Base-by-base conservation (phyloP, 2,888 invertebrate genomes). In the Cryptophagus acutangulus region DNA sequence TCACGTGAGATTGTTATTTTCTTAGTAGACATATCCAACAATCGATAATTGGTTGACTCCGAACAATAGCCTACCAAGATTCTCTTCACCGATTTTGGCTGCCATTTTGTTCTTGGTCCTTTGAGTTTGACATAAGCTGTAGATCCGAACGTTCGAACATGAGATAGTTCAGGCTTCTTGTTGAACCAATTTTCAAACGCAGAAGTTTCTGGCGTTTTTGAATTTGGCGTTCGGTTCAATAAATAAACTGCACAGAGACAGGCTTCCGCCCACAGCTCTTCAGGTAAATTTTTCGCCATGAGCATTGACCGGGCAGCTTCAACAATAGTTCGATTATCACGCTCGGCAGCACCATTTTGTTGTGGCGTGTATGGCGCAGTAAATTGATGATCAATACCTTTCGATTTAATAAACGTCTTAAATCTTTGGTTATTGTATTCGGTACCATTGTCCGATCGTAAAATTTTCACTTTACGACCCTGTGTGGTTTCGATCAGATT, bases 251-350 rank as follows among this genome's bases (percentile, higher is more conserved):
- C 59, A 8, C 60, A 60, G 16, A 49, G 51, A 2, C 61, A 57
- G 10, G 62, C 66, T 45, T 69, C 63, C n/a, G 59, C 61, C 65
- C 65, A 69, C 25, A 63, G 45, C 8, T 40, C 16, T 16, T 48
- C 36, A 2, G 55, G 55, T 15, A 65, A 16, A 24, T 57, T 44
- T 24, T 51, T 51, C n/a, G 52, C 42, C 10, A 46, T 42, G n/a
- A 67, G 17, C n/a, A n/a, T n/a, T n/a, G n/a, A n/a, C n/a, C n/a
- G n/a, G n/a, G n/a, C n/a, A n/a, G n/a, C n/a, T n/a, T n/a, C n/a
- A n/a, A n/a, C n/a, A n/a, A n/a, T n/a, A n/a, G n/a, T n/a, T n/a
- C n/a, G n/a, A n/a, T n/a, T n/a, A n/a, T n/a, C n/a, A n/a, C n/a
- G n/a, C n/a, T n/a, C n/a, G n/a, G n/a, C n/a, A n/a, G n/a, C n/a